phyloP scores from a whole-genome alignment of 2,113 vertebrate genomes.

The Chaetops frenatus region DNA sequence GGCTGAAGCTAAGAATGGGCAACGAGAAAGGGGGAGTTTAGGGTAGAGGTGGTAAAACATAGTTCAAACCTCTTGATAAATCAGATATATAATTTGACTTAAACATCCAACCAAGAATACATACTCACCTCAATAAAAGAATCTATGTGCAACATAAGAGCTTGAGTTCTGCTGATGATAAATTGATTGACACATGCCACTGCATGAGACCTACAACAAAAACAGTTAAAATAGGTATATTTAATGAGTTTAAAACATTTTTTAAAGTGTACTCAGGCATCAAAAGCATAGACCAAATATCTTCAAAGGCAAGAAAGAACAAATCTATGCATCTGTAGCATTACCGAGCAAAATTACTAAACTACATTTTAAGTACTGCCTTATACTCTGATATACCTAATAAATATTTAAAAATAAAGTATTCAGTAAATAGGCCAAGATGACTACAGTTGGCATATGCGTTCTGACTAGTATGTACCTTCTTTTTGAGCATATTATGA shows the following conservation, averaged over 20 bases:
- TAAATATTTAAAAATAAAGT: background rate
- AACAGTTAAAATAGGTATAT: background rate
- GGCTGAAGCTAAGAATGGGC: background rate
- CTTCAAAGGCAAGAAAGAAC: background rate
- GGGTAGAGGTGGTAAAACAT: background rate
- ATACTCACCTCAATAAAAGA: slow-evolving; percentile 91
- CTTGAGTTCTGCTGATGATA: slow-evolving; percentile 97
- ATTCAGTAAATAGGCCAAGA: background rate
- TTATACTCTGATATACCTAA: background rate
- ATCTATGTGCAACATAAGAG: slow-evolving; percentile 97
- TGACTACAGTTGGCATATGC: background rate
- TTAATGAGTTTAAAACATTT: background rate
- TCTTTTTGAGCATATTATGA: background rate
- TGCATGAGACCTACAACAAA: slow-evolving; percentile 86
- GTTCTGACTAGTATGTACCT: background rate
- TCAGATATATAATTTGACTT: background rate
- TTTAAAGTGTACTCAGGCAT: background rate
- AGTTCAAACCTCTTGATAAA: background rate
- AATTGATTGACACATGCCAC: slow-evolving; percentile 98
- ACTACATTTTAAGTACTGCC: background rate
- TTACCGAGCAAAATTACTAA: background rate
- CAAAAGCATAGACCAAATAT: background rate
- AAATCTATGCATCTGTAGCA: background rate
- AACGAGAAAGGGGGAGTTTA: background rate
- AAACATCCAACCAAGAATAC: background rate